These are phyloP conservation scores for Dusona sp. DNA, from an alignment of 2,888 invertebrate genomes.

Conservation along the genomic window DNA sequence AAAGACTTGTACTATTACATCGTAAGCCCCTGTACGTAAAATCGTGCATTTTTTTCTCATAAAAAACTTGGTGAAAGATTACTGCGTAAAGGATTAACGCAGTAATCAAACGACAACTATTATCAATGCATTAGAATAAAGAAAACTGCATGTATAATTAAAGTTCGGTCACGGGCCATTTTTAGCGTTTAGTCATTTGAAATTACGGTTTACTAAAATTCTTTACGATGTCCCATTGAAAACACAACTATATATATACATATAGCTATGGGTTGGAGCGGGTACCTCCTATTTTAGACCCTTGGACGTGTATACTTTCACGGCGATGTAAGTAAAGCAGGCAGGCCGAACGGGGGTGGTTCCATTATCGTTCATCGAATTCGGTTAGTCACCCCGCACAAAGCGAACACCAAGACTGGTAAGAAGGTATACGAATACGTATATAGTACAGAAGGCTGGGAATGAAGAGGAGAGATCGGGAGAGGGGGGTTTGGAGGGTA, in stretches of 20 bases:
- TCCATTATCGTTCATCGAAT: constrained; percentile 69
- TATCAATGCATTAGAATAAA: background rate
- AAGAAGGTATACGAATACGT: constrained; percentile 41
- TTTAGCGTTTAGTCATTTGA: background rate
- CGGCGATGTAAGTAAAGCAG: constrained; percentile 48
- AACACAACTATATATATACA: background rate
- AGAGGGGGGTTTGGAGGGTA: constrained; percentile 20
- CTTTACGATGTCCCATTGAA: background rate
- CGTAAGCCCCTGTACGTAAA: background rate
- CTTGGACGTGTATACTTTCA: constrained; percentile 21
- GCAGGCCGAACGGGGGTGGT: constrained; percentile 52
- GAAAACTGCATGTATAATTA: background rate
- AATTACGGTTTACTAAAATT: background rate
- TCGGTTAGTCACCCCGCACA: constrained; percentile 67
- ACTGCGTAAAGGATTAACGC: background rate
- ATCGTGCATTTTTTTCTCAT: background rate
- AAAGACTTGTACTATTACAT: background rate
- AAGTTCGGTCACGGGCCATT: background rate
- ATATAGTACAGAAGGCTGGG: constrained; percentile 4
- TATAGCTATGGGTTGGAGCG: background rate
- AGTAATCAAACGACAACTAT: background rate
- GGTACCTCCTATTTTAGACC: constrained; percentile 19
- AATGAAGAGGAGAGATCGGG: constrained; percentile 31
- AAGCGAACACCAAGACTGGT: constrained; percentile 46
- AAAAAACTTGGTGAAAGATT: background rate